phyloP scores from a whole-genome alignment of 2,888 invertebrate genomes.

The Drosophila mimetica region DNA sequence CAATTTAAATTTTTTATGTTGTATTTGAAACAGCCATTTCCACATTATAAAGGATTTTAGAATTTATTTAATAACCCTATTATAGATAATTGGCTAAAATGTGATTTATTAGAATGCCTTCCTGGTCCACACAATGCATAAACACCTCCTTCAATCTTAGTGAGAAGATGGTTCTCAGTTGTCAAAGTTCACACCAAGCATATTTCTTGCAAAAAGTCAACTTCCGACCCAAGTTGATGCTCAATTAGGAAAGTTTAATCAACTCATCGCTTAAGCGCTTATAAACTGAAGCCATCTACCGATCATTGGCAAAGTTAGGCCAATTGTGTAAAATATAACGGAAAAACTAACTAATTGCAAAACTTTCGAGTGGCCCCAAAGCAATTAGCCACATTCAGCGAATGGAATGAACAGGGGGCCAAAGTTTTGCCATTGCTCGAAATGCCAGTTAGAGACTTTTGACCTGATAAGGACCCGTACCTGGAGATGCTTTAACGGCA shows the following conservation, averaged over 20 bases:
- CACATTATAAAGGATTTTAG: too few species aligned
- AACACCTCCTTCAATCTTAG: not conserved
- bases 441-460: slow-evolving; percentile 15
- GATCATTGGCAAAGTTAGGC: slow-evolving; percentile 24
- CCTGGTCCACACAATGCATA: not conserved
- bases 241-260: slow-evolving; percentile 27
- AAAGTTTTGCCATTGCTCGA: slow-evolving; percentile 7
- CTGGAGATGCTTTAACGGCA: slow-evolving; percentile 1
- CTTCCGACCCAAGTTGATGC: not conserved
- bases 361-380: slow-evolving; percentile 19
- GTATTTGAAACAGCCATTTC: too few species aligned
- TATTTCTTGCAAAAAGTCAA: slow-evolving; percentile 4
- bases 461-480: not conserved
- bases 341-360: slow-evolving; percentile 37
- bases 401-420: not conserved
- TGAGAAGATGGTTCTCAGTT: not conserved
- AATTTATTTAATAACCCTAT: not conserved
- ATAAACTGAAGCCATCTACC: slow-evolving; percentile 1
- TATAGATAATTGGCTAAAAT: not conserved
- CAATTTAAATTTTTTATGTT: too few species aligned
- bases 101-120: not conserved
- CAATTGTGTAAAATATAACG: slow-evolving; percentile 21
- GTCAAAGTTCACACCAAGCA: slow-evolving; percentile 8
- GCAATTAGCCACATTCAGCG: slow-evolving; percentile 18
- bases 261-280: slow-evolving; percentile 21